Evolutionary conservation across 2,113 vertebrate genomes (phyloP).

Genomic region (Pseudorasbora parva): DNA sequence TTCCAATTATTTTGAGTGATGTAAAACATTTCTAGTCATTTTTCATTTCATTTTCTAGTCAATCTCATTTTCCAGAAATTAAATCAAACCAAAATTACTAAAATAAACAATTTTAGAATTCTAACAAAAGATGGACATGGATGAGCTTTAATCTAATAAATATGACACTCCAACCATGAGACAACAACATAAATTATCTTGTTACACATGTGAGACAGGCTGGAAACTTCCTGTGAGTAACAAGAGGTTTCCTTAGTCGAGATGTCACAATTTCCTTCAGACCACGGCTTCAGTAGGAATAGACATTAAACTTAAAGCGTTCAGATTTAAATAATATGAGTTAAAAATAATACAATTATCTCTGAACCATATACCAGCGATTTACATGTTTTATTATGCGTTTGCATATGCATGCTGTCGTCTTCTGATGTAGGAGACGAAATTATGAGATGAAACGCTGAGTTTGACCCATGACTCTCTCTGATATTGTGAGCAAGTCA

Average conservation of each 20-base stretch:
- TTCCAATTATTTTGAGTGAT: not conserved
- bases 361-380: not conserved
- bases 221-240: constrained; percentile 65
- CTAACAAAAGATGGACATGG: not conserved
- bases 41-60: too few species aligned
- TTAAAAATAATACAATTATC: constrained; percentile 10
- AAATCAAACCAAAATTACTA: not conserved
- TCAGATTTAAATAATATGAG: constrained; percentile 10
- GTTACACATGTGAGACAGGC: constrained; percentile 35
- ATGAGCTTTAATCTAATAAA: constrained; percentile 21
- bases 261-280: constrained; percentile 68
- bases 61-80: not conserved
- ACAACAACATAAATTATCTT: constrained; percentile 22
- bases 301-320: constrained; percentile 15
- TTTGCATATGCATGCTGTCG: not conserved
- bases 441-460: not conserved
- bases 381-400: constrained; percentile 6
- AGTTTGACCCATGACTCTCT: not conserved
- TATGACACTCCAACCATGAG: constrained; percentile 15
- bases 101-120: not conserved
- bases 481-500: not conserved
- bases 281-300: constrained; percentile 41
- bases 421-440: not conserved
- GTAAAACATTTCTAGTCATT: not conserved
- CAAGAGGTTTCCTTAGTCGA: constrained; percentile 54